Percentiles rank a stretch among this genome's conserved stretches.
phyloP scores from a whole-genome alignment of 2,113 vertebrate genomes.

The Hippocampus barbouri region DNA sequence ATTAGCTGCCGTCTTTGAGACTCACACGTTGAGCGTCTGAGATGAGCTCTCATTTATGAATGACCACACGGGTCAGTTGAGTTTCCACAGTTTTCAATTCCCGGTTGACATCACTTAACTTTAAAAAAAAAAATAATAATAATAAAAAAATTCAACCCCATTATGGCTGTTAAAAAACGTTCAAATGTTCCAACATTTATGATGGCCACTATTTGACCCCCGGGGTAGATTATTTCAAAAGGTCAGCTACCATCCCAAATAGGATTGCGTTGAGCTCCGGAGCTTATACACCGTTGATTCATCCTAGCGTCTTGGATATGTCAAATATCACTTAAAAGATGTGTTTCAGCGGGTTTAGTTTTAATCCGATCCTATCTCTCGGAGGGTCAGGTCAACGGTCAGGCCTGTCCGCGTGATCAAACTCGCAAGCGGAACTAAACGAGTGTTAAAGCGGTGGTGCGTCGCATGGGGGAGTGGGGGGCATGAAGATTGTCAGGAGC shows the following conservation, averaged over 20 bases:
- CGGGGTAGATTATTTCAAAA: background rate
- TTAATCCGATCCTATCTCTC: background rate
- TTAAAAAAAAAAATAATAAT: no score
- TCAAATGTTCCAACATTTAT: no score
- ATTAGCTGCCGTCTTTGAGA: background rate
- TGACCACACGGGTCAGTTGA: background rate
- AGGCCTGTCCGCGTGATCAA: constrained; percentile 31
- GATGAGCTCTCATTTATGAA: background rate
- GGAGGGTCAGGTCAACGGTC: constrained; percentile 33
- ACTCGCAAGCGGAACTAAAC: constrained; percentile 24
- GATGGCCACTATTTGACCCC: background rate
- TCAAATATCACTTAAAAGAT: background rate
- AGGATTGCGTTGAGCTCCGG: background rate
- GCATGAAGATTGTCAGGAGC: background rate
- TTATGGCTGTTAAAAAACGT: no score
- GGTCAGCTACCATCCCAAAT: constrained; percentile 4
- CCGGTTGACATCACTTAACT: background rate
- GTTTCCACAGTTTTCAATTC: background rate
- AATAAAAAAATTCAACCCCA: no score
- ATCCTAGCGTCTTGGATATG: background rate
- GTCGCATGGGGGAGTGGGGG: constrained; percentile 6
- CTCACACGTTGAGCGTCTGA: background rate
- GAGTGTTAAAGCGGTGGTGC: constrained; percentile 31
- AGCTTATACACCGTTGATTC: background rate
- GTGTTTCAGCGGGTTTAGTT: constrained; percentile 4